phyloP scores from a whole-genome alignment of 2,797 vertebrate genomes.

The Bovichtus variegatus region DNA sequence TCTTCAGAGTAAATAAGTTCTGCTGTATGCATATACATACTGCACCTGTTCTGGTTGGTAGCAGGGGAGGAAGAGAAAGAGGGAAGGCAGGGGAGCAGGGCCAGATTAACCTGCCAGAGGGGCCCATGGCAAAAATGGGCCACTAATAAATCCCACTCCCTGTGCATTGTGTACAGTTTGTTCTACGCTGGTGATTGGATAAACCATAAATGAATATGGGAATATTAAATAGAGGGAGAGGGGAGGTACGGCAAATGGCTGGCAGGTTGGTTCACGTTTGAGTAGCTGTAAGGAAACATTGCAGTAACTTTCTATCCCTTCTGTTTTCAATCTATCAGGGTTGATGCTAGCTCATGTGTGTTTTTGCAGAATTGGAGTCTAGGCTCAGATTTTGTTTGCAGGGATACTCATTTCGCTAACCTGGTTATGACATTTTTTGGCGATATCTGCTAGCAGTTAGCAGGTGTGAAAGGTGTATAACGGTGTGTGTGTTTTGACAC shows the following conservation, averaged over 20 bases:
- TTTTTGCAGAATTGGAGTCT: background rate
- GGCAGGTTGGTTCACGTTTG: background rate
- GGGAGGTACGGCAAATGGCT: background rate
- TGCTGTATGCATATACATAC: background rate
- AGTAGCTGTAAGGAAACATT: background rate
- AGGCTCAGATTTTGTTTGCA: background rate
- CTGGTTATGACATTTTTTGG: background rate
- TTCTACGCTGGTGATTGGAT: background rate
- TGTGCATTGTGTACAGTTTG: background rate
- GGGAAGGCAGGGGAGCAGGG: background rate
- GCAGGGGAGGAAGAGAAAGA: background rate
- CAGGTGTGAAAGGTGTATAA: background rate
- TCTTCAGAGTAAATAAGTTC: background rate
- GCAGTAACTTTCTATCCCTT: background rate
- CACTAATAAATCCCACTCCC: background rate
- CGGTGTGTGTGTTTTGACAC: too few relatives aligned
- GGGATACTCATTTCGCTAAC: background rate
- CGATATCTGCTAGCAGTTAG: background rate
- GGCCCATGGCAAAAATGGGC: background rate
- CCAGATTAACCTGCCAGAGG: background rate
- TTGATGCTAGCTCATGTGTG: background rate
- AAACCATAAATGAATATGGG: conserved; percentile 6
- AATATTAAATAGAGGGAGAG: background rate
- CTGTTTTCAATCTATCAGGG: background rate
- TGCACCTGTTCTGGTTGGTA: background rate